Evolutionary conservation across 2,113 vertebrate species (phyloP).

Genomic region (Mormoops blainvillei): DNA sequence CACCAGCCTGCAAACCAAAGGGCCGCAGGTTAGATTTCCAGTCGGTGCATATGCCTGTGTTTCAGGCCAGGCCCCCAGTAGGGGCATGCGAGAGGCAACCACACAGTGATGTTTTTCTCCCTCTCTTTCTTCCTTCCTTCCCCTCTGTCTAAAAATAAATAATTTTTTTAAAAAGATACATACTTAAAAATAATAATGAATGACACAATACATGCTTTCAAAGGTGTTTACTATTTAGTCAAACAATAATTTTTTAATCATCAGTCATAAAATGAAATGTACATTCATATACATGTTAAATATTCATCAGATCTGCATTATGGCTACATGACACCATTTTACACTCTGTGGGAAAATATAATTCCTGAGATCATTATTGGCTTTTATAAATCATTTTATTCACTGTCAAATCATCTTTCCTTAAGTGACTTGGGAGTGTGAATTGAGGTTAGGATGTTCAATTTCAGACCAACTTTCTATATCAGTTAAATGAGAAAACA

Average conservation of each 20-base stretch:
- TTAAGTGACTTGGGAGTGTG: conserved; percentile 30
- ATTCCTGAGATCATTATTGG: conserved; percentile 5
- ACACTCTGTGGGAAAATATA: conserved; percentile 26
- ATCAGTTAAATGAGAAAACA: conserved; percentile 11
- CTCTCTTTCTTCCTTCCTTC: too few species aligned
- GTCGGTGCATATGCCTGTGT: too few species aligned
- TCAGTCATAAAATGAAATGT: not conserved
- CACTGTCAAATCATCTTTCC: not conserved
- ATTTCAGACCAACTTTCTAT: not conserved
- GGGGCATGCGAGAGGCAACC: too few species aligned
- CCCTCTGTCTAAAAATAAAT: too few species aligned
- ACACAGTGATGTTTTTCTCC: too few species aligned
- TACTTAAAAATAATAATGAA: not conserved
- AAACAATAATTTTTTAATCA: not conserved
- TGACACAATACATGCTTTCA: not conserved
- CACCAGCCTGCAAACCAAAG: too few species aligned
- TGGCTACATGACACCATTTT: conserved; percentile 19
- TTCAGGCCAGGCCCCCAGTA: too few species aligned
- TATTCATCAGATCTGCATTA: conserved; percentile 34
- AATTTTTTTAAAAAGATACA: too few species aligned
- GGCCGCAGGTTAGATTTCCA: too few species aligned
- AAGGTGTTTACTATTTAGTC: conserved; percentile 46
- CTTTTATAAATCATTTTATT: not conserved
- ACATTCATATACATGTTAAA: conserved; percentile 18
- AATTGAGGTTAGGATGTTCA: not conserved